Percentiles rank a stretch among this genome's conserved stretches.
Evolutionary conservation across 2,888 invertebrate species (phyloP).

Genomic region (Euzetes globulus): DNA sequence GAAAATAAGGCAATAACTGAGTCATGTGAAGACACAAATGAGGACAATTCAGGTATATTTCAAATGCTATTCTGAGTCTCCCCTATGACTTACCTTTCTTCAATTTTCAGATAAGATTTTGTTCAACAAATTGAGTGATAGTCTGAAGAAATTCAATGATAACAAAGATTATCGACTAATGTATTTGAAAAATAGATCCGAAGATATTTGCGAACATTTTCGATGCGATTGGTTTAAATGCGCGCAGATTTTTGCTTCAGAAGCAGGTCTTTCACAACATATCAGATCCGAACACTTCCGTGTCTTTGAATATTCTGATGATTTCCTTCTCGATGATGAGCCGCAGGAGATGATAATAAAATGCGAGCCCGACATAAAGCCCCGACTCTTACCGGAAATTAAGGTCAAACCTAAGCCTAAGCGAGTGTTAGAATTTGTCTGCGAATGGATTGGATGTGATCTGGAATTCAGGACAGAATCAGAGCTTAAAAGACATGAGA

Average conservation of each 20-base stretch:
- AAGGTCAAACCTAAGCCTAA: neutral
- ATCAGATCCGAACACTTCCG: neutral
- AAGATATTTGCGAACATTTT: neutral
- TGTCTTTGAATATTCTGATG: neutral
- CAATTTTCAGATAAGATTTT: neutral
- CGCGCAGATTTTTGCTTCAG: neutral
- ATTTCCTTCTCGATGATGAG: neutral
- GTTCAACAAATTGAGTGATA: neutral
- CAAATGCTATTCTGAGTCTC: no score
- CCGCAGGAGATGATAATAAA: neutral
- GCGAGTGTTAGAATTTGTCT: neutral
- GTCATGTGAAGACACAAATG: neutral
- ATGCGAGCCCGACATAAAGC: neutral
- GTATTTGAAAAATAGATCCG: neutral
- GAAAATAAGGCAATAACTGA: neutral
- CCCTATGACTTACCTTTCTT: neutral
- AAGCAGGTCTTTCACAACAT: neutral
- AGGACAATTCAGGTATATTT: neutral
- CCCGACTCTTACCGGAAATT: no score
- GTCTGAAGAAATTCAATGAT: neutral
- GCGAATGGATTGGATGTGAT: slow-evolving; percentile 22
- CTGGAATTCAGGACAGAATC: neutral
- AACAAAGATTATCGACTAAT: neutral
- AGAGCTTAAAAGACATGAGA: neutral
- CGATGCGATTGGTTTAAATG: slow-evolving; percentile 7